Percentiles rank a stretch among this genome's conserved stretches.
These are phyloP conservation scores for Dusona sp. DNA, from an alignment of 2,888 invertebrate genomes.

Conservation along the genomic window DNA sequence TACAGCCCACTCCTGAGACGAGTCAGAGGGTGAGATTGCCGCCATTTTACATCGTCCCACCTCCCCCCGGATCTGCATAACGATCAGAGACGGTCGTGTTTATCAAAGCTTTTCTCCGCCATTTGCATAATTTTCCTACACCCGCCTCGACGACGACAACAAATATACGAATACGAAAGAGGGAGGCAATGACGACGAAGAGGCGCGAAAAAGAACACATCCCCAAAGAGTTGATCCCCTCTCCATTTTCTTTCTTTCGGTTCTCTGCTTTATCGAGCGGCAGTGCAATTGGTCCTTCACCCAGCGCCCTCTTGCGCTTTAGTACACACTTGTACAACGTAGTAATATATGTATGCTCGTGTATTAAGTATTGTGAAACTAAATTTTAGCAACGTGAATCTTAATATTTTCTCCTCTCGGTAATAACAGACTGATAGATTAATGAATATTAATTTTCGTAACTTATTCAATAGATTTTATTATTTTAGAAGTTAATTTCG, in stretches of 20 bases:
- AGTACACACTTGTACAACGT: slow-evolving; percentile 31
- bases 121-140: slow-evolving; percentile 84
- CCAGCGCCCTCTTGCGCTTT: slow-evolving; percentile 39
- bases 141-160: slow-evolving; percentile 72
- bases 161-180: slow-evolving; percentile 8
- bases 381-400: neutral
- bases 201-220: slow-evolving; percentile 59
- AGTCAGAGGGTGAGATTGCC: slow-evolving; percentile 82
- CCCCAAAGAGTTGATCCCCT: slow-evolving; percentile 52
- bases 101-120: slow-evolving; percentile 85
- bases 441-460: neutral
- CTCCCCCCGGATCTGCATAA: slow-evolving; percentile 82
- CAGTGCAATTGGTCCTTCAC: neutral
- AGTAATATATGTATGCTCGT: neutral
- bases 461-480: neutral
- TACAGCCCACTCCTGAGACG: slow-evolving; percentile 65
- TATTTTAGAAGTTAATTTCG: neutral
- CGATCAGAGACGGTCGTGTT: slow-evolving; percentile 85
- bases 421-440: no score
- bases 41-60: slow-evolving; percentile 83
- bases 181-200: slow-evolving; percentile 33
- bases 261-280: slow-evolving; percentile 67
- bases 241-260: slow-evolving; percentile 6
- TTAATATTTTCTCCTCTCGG: neutral
- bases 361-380: neutral